Percentiles rank a stretch among this genome's conserved stretches.
These are phyloP conservation scores for Paracanthobrama guichenoti DNA, from an alignment of 2,113 vertebrate genomes.

Conservation along the genomic window DNA sequence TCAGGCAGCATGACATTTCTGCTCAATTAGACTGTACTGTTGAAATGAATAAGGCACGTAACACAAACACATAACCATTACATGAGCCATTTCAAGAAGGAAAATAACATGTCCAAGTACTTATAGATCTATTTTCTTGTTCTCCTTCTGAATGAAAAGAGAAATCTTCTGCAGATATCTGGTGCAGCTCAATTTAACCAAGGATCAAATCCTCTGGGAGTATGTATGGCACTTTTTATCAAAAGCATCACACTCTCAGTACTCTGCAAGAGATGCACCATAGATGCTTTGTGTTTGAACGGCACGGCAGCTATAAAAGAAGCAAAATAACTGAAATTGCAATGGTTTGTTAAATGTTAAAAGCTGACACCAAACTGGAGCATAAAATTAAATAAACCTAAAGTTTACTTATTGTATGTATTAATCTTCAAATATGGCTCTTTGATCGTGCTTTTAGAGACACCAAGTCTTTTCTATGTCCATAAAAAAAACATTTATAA, in stretches of 20 bases:
- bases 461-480: not conserved
- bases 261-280: conserved; percentile 1
- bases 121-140: not conserved
- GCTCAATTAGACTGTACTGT: not conserved
- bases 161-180: conserved; percentile 38
- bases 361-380: not conserved
- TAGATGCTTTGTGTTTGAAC: not conserved
- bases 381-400: no score
- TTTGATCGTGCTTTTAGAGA: not conserved
- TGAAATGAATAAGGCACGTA: not conserved
- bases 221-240: conserved; percentile 4
- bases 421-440: not conserved
- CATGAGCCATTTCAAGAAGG: conserved; percentile 29
- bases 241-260: conserved; percentile 18
- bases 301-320: not conserved
- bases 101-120: not conserved
- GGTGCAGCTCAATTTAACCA: conserved; percentile 30
- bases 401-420: not conserved
- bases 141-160: conserved; percentile 56
- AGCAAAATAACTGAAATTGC: not conserved
- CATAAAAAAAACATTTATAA: conserved; percentile 1
- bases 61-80: conserved; percentile 56
- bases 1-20: not conserved
- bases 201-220: conserved; percentile 40
- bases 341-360: not conserved